Conservation (phyloP, 2,113 vertebrate genomes). For the Pheucticus melanocephalus region DNA sequence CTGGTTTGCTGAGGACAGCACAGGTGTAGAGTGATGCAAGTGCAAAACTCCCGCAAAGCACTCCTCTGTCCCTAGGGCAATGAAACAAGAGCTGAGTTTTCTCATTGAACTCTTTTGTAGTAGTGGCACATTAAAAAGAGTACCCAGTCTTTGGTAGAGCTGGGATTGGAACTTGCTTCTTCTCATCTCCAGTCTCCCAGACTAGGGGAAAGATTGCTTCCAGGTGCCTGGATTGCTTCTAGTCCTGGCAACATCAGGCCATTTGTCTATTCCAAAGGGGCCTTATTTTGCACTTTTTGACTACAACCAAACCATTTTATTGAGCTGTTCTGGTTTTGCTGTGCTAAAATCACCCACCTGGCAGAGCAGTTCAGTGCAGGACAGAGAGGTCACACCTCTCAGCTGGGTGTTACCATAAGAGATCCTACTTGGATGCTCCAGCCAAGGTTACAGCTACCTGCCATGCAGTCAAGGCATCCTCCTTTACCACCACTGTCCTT, state of each 20-base stretch:
- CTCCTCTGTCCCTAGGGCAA: neutral
- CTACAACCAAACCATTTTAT: neutral
- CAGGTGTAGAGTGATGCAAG: neutral
- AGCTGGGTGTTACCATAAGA: neutral
- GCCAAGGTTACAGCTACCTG: neutral
- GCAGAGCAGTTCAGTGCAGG: neutral
- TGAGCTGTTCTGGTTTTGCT: neutral
- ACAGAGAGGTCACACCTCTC: neutral
- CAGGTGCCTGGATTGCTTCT: neutral
- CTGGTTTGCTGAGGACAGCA: neutral
- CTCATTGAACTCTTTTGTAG: neutral
- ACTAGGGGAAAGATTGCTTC: neutral
- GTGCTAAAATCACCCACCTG: neutral
- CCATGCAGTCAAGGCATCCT: neutral
- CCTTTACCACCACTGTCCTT: neutral
- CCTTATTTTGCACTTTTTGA: conserved; percentile 1
- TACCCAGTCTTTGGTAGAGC: neutral
- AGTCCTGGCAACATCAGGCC: neutral
- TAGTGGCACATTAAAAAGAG: neutral
- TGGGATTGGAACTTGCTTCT: neutral
- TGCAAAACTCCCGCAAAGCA: neutral
- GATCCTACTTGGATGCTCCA: neutral
- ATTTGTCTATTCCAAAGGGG: neutral
- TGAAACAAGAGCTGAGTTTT: neutral
- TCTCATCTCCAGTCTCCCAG: neutral